Base-by-base conservation (phyloP, 1,140 invertebrate genomes). In the Apis florea region DNA sequence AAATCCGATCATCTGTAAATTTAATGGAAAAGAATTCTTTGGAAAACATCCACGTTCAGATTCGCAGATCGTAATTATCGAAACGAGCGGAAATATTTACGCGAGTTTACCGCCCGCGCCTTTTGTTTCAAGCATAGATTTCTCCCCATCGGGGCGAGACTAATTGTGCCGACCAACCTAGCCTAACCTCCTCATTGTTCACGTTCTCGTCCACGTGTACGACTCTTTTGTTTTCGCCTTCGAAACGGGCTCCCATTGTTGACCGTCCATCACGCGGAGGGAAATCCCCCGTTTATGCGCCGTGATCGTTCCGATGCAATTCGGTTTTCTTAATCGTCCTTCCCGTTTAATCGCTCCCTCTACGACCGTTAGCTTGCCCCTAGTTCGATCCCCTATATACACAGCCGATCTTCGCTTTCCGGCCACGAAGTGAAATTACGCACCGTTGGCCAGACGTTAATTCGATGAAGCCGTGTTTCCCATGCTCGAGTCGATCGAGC, bases 141-240 rank as follows among this genome's bases (percentile, higher is more conserved):
- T 2, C 53, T 58, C 61, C 54, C n/a, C 21, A 19, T 19, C 68
- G 24, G 19, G 47, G 70, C 58, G 80, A 84, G 77, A 79, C 76
- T 87, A 89, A 89, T 87, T 90, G 31, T 40, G 80, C 83, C 79
- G 76, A 75, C 61, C 66, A 75, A 77, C 61, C 49, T 51, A 70
- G 63, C 67, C 69, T 66, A 63, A 40, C 31, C 31, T 77, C 73
- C 51, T 58, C 84, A 87, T 89, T 89, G 83, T 87, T 84, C 74
- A 54, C 31, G 8, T 15, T 64, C 26, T 68, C 69, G 68, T 75
- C 63, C 58, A 40, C 61, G 68, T 26, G 68, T 49, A 63, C 63
- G 61, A 68, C 47, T 68, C 85, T 69, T 81, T 85, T 84, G 78
- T 80, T 56, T 80, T 56, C 49, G 13, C 17, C 9, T 0, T n/a